Evolutionary conservation across 2,797 vertebrate species (phyloP), one percentile per base, ranked within the genome.

Genomic region (Podarcis siculus): DNA sequence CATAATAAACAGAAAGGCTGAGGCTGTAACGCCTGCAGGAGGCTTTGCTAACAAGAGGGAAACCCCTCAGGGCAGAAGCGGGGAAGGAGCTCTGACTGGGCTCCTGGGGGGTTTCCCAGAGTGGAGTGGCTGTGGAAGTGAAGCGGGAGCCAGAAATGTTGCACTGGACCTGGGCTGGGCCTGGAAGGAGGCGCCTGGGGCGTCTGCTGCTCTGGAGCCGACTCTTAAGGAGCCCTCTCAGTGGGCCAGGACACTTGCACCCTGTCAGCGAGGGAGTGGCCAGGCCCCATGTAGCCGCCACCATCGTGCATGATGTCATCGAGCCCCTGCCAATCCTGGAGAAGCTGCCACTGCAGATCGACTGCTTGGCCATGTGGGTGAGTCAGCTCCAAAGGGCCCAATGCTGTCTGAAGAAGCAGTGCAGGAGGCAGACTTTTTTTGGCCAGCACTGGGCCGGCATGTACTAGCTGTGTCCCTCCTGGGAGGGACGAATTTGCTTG

Each of bases 321-420:
- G 98, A 99, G 92, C 96, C 98, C 4, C 98, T 99, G 75, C 98
- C 98, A 66, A 99, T 99, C 91, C 87, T 99, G 96, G 98, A 99
- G 93, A 99, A 99, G 93, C 97, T 99, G 87, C 99, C 99, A 83
- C 97, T 99, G 79, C 99, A 99, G 96, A 99, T 99, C 61, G 99
- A 99, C 96, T 99, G 98, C 76, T 95, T 99, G 87, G 98, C 99
- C 82, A 98, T 98, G 89, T 99, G 99, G 99, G 99, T 99, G 92
- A 98, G 12, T 49, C 49, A 49, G 49, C 49, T 15, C 12, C 12
- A 49, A 15, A 49, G 49, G 49, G 49, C 49, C 12, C 49, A 49
- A 3, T 49, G 49, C 3, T 13, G 49, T 13, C 49, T 1, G 13
- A 49, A 49, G 3, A 49, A 13, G 49, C 49, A 49, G 49, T 49